Base-by-base conservation (phyloP, 2,888 invertebrate species). In the Octonoba sinensis region DNA sequence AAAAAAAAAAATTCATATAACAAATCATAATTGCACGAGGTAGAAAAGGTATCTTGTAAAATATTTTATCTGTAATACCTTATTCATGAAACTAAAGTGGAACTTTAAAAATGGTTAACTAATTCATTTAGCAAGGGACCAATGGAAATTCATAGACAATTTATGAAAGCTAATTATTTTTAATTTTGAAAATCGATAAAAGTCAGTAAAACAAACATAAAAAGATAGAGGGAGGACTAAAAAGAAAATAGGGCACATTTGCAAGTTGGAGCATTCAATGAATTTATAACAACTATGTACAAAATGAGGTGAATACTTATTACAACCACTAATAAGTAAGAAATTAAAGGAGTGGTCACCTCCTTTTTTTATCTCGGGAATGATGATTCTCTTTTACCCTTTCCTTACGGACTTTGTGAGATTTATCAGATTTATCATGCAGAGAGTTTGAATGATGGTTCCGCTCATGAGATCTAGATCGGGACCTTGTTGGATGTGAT, bases 351-450 rank as follows among this genome's bases (percentile, higher is more conserved):
- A 20, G 57, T 22, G 22, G 57, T 54, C 51, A 78, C 16, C 71
- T 71, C 51, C 81, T 46, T 13, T 74, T 81, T 51, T 82, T 82
- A 12, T 82, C 82, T 3, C 75, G 54, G 11, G 82, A 75, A 51
- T 82, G 82, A 13, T 82, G 71, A 24, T 64, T 69, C 4, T 78
- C 78, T 65, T 83, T 83, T 0, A 20, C 60, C n/a, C 65, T 67
- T 8, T 83, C 83, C 18, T 77, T 73, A 1, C 83, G 59, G 11
- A 36, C 36, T 36, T 36, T 36, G 36, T 36, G 36, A 24, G 74
- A 73, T 59, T 83, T 83, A 54, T 83, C 77, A 6, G 76, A 44
- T 15, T 82, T 82, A 16, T 82, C 82, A 36, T 82, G 79, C 16
- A 72, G n/a, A 18, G 77, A 69, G 47, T 69, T 70, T 2, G 77